These are phyloP conservation scores for Xanthia icteritia DNA, from an alignment of 2,888 invertebrate genomes.

Conservation along the genomic window DNA sequence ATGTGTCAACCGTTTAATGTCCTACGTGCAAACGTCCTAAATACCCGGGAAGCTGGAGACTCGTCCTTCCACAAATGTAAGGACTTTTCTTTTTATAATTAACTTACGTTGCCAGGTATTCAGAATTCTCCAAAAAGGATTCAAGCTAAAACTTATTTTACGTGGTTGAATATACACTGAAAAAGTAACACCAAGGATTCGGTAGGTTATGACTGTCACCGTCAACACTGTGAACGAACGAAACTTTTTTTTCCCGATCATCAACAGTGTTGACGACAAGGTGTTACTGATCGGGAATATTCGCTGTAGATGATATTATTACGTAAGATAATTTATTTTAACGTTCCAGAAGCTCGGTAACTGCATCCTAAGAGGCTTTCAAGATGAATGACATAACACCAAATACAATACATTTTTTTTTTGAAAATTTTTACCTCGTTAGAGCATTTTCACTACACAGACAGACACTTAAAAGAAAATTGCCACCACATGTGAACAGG, in stretches of 20 bases:
- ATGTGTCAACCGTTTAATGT: constrained; percentile 12
- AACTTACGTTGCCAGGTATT: background rate
- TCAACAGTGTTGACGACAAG: too few species aligned
- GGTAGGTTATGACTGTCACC: background rate
- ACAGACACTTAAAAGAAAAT: background rate
- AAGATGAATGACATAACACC: background rate
- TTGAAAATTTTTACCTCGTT: background rate
- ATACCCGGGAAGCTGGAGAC: background rate
- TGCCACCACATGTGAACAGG: too few species aligned
- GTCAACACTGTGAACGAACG: too few species aligned
- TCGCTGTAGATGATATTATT: background rate
- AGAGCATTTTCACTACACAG: background rate
- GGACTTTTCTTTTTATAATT: background rate
- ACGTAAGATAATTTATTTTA: constrained; percentile 9
- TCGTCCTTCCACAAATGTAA: background rate
- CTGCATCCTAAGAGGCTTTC: background rate
- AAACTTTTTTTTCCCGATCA: too few species aligned
- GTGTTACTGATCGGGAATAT: too few species aligned
- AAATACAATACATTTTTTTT: background rate
- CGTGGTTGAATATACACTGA: background rate
- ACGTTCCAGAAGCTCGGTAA: background rate
- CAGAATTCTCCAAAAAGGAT: background rate
- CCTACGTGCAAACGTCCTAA: background rate
- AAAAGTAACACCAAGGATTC: background rate
- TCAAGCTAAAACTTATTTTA: background rate